Base-by-base conservation (phyloP, 2,113 vertebrate genomes). In the Pelecanoides urinatrix region DNA sequence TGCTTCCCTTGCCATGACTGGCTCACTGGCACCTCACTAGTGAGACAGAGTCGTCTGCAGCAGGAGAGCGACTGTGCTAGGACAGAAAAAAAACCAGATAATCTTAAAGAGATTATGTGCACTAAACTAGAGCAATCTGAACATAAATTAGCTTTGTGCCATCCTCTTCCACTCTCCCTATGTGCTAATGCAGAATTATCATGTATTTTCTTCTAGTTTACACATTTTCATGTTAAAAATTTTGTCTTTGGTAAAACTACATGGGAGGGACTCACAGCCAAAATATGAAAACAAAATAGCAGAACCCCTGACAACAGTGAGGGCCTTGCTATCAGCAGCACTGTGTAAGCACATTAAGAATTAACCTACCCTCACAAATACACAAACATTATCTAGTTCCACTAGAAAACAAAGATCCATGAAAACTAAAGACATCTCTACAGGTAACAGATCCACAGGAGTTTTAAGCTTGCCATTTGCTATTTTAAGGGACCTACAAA, bases 201-300 rank as follows among this genome's bases (percentile, higher is more conserved):
- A 32, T 9, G 3, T n/a, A 49, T 75, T 76, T 67, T 40, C 42
- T 40, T 49, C 40, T 38, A 29, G 12, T 34, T 49, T 27, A 29
- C 30, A n/a, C 9, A 20, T 56, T 32, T 62, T 44, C n/a, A 62
- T 0, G 0, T 67, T 53, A 42, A 66, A 66, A 77, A 52, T 11
- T 7, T 44, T 56, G 6, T 17, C 11, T 70, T 32, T 5, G 7
- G 11, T 86, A 40, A 62, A 67, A 58, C n/a, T 55, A 21, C 47
- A 63, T 4, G 6, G 25, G 12, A 76, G 7, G 22, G 5, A 72
- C 5, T 81, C 8, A 0, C 1, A 17, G 23, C 7, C n/a, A 71
- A 90, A 78, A 82, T 4, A 78, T 1, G 8, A 23, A 70, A 74
- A 63, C 5, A 91, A 47, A 87, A 45, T 8, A 21, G 25, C 49